phyloP scores from a whole-genome alignment of 2,888 invertebrate genomes.

The Polymixis flavicincta region DNA sequence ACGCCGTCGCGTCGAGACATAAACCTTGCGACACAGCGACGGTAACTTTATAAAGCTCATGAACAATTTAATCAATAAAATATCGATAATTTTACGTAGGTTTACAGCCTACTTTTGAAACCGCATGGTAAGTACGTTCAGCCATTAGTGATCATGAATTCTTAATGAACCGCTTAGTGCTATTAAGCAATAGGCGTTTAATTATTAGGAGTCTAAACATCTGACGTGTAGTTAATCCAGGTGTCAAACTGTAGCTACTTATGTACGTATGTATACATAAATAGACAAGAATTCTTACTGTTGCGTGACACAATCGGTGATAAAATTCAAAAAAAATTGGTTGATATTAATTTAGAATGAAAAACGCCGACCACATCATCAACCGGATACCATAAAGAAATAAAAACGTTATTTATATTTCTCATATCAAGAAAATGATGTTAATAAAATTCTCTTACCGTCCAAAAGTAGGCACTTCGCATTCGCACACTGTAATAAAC shows the following conservation, averaged over 20 bases:
- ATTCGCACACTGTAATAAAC: slow-evolving; percentile 71
- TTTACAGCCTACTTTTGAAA: background rate
- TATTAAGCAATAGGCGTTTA: slow-evolving; percentile 43
- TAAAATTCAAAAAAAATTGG: background rate
- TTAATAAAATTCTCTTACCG: slow-evolving; percentile 67
- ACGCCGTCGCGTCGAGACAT: no score
- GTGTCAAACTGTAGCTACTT: slow-evolving; percentile 15
- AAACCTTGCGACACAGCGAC: background rate
- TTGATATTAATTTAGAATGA: slow-evolving; percentile 1
- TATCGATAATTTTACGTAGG: background rate
- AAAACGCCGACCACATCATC: slow-evolving; percentile 11
- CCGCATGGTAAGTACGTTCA: slow-evolving; percentile 15
- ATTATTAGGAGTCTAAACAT: slow-evolving; percentile 28
- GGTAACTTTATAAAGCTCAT: background rate
- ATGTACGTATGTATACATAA: background rate
- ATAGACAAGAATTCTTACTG: background rate
- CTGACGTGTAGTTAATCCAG: slow-evolving; percentile 25
- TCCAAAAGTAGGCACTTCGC: slow-evolving; percentile 69
- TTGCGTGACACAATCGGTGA: no score
- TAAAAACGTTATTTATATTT: slow-evolving; percentile 46
- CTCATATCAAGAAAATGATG: slow-evolving; percentile 64
- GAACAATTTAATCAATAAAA: background rate
- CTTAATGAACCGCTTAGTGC: slow-evolving; percentile 39
- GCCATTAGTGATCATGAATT: slow-evolving; percentile 42
- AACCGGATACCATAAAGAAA: slow-evolving; percentile 39